Evolutionary conservation across 1,140 invertebrate species (phyloP).

Genomic region (Cardiocondyla obscurior): DNA sequence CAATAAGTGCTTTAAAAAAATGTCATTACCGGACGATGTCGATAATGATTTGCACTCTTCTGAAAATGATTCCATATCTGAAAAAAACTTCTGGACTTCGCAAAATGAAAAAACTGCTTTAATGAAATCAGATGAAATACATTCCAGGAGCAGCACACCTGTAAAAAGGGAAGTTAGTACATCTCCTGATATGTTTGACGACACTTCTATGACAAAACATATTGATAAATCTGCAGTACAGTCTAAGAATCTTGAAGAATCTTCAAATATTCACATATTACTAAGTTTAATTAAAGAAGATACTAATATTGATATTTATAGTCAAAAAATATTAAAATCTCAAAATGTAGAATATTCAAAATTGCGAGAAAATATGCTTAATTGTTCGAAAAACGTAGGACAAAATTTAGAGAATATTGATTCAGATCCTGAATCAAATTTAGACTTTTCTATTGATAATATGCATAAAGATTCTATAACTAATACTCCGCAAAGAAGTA

Average conservation of each 20-base stretch:
- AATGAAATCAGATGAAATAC: neutral
- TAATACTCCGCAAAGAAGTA: neutral
- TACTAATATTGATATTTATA: constrained; percentile 17
- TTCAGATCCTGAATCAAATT: neutral
- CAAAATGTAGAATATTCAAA: neutral
- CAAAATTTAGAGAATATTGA: constrained; percentile 10
- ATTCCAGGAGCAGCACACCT: neutral
- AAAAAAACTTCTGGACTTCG: neutral
- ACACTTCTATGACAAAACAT: neutral
- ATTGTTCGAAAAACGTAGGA: neutral
- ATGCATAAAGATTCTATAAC: neutral
- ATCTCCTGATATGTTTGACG: constrained; percentile 69
- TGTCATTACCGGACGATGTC: neutral
- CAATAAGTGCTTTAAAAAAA: neutral
- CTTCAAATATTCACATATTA: constrained; percentile 55
- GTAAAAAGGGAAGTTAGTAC: constrained; percentile 3
- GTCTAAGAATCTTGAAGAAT: constrained; percentile 9
- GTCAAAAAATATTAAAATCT: neutral
- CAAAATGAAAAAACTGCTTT: neutral
- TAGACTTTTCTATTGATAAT: neutral
- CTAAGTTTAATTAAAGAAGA: constrained; percentile 42
- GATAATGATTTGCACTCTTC: neutral
- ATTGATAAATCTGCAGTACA: neutral
- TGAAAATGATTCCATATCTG: neutral
- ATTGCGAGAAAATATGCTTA: neutral